These are phyloP conservation scores for Ploceus nigricollis DNA, from an alignment of 2,113 vertebrate species.

Conservation along the genomic window DNA sequence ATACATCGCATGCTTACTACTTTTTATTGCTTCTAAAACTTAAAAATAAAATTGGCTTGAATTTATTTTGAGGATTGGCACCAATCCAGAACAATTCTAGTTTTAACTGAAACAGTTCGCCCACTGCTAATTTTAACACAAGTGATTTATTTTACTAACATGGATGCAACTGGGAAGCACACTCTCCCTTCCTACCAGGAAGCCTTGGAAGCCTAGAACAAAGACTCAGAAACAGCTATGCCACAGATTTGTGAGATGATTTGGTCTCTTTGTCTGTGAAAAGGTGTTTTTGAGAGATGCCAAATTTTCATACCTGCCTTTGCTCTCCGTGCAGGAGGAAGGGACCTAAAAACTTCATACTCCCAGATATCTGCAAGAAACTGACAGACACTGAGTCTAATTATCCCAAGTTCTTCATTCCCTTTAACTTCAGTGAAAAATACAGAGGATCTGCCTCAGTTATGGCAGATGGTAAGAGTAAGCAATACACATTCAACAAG, in stretches of 20 bases:
- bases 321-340: background rate
- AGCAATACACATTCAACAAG: background rate
- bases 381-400: background rate
- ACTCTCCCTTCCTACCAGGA: background rate
- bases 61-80: conserved; percentile 21
- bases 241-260: background rate
- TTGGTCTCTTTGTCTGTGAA: background rate
- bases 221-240: background rate
- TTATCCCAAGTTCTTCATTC: background rate
- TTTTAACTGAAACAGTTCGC: background rate
- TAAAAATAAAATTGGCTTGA: conserved; percentile 38
- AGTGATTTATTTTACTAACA: background rate
- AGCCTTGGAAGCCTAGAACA: background rate
- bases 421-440: background rate
- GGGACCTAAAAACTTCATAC: background rate
- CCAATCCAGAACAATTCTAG: background rate
- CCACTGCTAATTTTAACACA: conserved; percentile 40
- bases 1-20: background rate
- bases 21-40: conserved; percentile 37
- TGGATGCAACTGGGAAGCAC: background rate
- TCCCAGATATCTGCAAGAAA: background rate
- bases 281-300: background rate
- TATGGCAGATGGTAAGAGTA: background rate
- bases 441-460: background rate
- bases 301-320: background rate